These are phyloP conservation scores for Bombus impatiens DNA, from an alignment of 1,140 invertebrate species.

Conservation along the genomic window DNA sequence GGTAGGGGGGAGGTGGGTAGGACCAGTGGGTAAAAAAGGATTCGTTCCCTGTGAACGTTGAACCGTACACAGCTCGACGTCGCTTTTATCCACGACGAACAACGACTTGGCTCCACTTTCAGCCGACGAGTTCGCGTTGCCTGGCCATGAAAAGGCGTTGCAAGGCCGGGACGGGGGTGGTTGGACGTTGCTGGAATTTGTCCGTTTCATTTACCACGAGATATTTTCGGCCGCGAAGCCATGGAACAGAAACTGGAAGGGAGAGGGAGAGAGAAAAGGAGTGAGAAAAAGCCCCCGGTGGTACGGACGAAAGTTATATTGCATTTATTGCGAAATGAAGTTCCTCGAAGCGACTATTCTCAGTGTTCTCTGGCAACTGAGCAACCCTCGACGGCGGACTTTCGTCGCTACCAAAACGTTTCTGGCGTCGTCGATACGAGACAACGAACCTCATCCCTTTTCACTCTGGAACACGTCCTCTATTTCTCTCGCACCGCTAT, in stretches of 20 bases:
- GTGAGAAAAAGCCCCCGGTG: background rate
- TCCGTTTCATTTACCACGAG: constrained; percentile 70
- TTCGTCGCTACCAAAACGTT: constrained; percentile 50
- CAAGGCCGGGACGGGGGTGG: background rate
- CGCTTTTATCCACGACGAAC: constrained; percentile 50
- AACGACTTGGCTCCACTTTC: constrained; percentile 43
- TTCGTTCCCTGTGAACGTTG: constrained; percentile 18
- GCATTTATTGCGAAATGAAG: constrained; percentile 72
- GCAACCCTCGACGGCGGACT: constrained; percentile 9
- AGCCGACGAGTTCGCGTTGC: constrained; percentile 25
- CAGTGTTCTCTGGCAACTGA: constrained; percentile 6
- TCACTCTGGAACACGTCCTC: background rate
- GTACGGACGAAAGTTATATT: constrained; percentile 67
- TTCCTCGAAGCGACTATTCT: constrained; percentile 52
- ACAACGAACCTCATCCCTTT: constrained; percentile 38
- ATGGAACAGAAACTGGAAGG: constrained; percentile 51
- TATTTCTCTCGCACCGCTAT: constrained; percentile 29
- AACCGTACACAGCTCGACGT: constrained; percentile 31
- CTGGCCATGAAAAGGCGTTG: constrained; percentile 39
- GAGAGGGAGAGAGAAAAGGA: background rate
- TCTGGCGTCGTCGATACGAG: constrained; percentile 54
- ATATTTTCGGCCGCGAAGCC: constrained; percentile 58
- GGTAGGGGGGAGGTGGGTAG: background rate
- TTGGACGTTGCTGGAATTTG: constrained; percentile 62
- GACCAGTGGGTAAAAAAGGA: background rate